Base-by-base conservation (phyloP, 2,888 invertebrate genomes). In the Pollenia labialis region DNA sequence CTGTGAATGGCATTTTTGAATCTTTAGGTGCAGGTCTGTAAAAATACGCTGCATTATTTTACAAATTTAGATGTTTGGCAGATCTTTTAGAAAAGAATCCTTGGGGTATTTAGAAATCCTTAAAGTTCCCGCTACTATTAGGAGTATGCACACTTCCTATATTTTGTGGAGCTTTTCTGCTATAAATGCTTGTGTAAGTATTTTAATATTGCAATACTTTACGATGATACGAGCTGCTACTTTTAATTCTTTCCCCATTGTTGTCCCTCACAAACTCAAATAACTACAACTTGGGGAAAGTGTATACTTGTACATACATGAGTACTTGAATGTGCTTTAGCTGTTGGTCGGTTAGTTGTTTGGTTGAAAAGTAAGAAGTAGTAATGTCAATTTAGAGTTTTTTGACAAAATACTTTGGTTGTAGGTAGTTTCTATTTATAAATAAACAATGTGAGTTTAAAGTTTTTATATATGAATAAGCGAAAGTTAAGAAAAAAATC, bases 251-350 rank as follows among this genome's bases (percentile, higher is more conserved):
- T 69, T 77, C 77, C 81, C 74, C 81, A 32, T 77, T 83, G 69
- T 66, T 64, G 14, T 72, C 64, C 68, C 84, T 77, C 50, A 52
- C 75, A 79, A 81, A 81, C 75, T 86, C 79, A 71, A 85, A 84
- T 76, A 84, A 85, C 81, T 84, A 84, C 85, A 86, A 88, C 72
- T 82, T 77, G 83, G 81, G 79, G n/a, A n/a, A 87, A 84, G 84
- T 84, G 81, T 87, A 68, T 74, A 84, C 84, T 87, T 81, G 68
- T 23, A 2, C 18, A 1, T 81, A 40, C 52, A 81, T 80, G 75
- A 66, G 50, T 52, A 16, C 58, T 64, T 23, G 64, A 84, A 81
- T 81, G 74, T 77, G 81, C 68, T 64, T 83, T 72, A 50, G 66
- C 60, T 60, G 71, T 71, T 72, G 58, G 54, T 58, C 72, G 58